phyloP scores from a whole-genome alignment of 2,113 vertebrate genomes.

The Narcine bancroftii region DNA sequence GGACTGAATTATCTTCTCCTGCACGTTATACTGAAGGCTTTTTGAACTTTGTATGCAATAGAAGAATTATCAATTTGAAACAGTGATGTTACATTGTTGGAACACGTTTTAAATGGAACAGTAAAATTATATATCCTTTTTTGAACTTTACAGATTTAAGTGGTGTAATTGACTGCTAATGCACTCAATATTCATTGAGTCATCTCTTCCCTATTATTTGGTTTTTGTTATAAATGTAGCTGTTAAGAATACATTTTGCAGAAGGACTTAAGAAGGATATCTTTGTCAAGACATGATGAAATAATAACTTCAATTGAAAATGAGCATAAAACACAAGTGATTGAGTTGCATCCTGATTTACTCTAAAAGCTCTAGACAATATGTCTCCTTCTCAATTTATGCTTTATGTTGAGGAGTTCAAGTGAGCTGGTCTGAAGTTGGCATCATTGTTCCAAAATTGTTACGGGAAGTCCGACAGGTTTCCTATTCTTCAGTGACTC shows the following conservation, averaged over 20 bases:
- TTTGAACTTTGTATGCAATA: not conserved
- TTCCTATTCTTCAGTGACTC: not conserved
- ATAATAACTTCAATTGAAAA: not conserved
- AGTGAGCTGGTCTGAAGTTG: not conserved
- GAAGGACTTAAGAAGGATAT: not conserved
- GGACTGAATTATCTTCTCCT: not conserved
- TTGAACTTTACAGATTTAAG: not conserved
- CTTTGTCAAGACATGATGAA: not conserved
- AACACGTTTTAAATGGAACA: not conserved
- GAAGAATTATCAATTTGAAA: not conserved
- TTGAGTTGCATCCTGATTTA: not conserved
- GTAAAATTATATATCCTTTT: not conserved
- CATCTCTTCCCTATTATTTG: not conserved
- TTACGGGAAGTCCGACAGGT: not conserved
- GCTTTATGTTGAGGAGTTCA: not conserved
- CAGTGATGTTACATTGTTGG: not conserved
- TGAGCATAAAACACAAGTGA: not conserved
- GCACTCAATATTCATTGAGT: not conserved
- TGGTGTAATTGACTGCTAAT: not conserved
- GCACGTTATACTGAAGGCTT: not conserved
- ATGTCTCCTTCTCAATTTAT: not conserved
- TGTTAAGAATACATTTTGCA: not conserved
- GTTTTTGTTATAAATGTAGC: not conserved
- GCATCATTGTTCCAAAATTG: not conserved
- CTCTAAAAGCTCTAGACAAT: not conserved